Base-by-base conservation (phyloP, 2,888 invertebrate genomes). In the Euplagia quadripunctaria region DNA sequence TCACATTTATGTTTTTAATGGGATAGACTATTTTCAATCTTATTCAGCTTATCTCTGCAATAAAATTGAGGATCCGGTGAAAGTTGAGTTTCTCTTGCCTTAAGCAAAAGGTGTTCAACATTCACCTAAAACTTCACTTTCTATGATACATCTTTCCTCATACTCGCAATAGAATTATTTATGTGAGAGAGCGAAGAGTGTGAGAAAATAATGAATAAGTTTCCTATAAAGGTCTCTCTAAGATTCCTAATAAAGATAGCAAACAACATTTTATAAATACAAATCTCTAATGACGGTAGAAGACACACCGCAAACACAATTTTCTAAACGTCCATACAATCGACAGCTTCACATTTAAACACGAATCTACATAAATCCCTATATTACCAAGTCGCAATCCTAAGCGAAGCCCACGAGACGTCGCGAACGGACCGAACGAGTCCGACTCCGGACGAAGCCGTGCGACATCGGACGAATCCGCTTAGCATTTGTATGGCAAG, bases 401-500 rank as follows among this genome's bases (percentile, higher is more conserved):
- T 74, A 73, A 70, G 68, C 76, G 75, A 73, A 70, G 76, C 85
- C 85, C 87, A 73, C 78, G 85, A 85, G 87, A 85, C 82, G 80
- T 41, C 31, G 68, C 75, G 77, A 75, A 42, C 70, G 55, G 63
- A 63, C 51, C 76, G 76, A 75, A 69, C 66, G 78, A 71, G 66
- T 66, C 72, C 77, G 77, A 75, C 75, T 77, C 68, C 75, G 76
- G 72, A 69, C 80, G 82, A 74, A 74, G 75, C 77, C 79, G 76
- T 76, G 73, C 79, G 82, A 64, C 71, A 61, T 20, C 64, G 71
- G 63, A 68, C 69, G 52, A 66, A 71, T 63, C 68, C 72, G 75
- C 83, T 89, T 89, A 86, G 88, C 90, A 88, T 87, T 87, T 88
- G 85, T 88, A 88, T 86, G 81, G 82, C 80, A 79, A 82, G 83